A percentile compares a stretch with the other conserved stretches of the same genome.
Evolutionary conservation across 2,113 vertebrate genomes (phyloP).

Genomic region (Heterotis niloticus): DNA sequence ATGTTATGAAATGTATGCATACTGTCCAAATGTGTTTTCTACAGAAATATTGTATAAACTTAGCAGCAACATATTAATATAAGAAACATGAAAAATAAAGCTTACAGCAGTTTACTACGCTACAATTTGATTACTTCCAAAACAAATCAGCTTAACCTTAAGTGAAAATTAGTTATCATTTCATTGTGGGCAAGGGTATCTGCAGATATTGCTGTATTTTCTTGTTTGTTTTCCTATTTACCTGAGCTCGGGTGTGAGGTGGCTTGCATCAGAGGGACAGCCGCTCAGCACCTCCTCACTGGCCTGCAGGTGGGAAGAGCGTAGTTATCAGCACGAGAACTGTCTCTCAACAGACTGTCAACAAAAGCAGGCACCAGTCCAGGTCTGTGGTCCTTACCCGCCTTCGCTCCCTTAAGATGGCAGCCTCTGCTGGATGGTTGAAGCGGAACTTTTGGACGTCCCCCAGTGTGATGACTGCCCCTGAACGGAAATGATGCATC

Average conservation of each 20-base stretch:
- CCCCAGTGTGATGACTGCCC: constrained; percentile 82
- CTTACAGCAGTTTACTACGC: neutral
- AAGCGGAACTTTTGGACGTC: constrained; percentile 87
- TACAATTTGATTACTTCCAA: neutral
- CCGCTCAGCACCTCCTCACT: constrained; percentile 57
- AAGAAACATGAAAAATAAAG: neutral
- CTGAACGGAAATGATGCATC: constrained; percentile 54
- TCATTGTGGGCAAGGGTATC: too few species aligned
- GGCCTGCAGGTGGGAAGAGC: constrained; percentile 52
- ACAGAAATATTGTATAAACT: neutral
- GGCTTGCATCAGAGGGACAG: constrained; percentile 60
- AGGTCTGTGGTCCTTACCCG: constrained; percentile 64
- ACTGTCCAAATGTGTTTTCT: too few species aligned
- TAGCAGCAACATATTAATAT: neutral
- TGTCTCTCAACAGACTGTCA: neutral
- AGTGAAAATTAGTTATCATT: neutral
- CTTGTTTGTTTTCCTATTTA: constrained; percentile 36
- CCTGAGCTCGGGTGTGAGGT: constrained; percentile 44
- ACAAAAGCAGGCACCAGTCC: neutral
- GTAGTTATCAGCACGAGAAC: neutral
- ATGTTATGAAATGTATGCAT: neutral
- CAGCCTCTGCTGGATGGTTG: constrained; percentile 92
- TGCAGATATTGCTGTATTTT: neutral
- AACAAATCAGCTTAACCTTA: neutral
- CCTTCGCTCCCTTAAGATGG: constrained; percentile 77